A percentile compares a stretch with the other conserved stretches of the same genome.
phyloP scores from a whole-genome alignment of 2,888 invertebrate genomes.

The Apodemia mormo region DNA sequence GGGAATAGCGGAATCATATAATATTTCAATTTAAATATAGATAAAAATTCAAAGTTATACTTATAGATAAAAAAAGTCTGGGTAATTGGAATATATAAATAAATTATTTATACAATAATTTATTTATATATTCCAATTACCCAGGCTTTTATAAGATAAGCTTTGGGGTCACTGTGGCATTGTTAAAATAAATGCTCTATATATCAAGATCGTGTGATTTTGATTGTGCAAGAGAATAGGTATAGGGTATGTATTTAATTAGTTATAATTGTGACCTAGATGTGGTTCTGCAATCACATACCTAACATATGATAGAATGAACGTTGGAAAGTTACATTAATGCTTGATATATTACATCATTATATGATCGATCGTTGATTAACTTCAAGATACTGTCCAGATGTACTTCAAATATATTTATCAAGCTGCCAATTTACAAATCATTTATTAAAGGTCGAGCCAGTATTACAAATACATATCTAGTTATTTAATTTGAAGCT shows the following conservation, averaged over 20 bases:
- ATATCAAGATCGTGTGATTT: background rate
- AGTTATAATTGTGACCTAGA: slow-evolving; percentile 30
- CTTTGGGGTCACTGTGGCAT: background rate
- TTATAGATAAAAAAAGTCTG: no score
- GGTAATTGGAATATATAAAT: no score
- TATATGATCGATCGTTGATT: slow-evolving; percentile 12
- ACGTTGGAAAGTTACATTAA: slow-evolving; percentile 3
- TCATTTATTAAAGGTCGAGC: slow-evolving; percentile 3
- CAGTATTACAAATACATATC: slow-evolving; percentile 6
- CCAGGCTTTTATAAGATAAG: background rate
- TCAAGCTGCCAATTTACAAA: background rate
- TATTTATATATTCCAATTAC: no score
- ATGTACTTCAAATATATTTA: slow-evolving; percentile 11
- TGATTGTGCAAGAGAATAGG: slow-evolving; percentile 14
- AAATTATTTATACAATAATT: background rate
- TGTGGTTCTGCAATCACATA: slow-evolving; percentile 29
- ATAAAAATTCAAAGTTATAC: no score
- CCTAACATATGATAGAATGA: slow-evolving; percentile 24
- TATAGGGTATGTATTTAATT: slow-evolving; percentile 31
- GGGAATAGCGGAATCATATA: no score
- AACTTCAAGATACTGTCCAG: slow-evolving; percentile 10
- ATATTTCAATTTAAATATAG: no score
- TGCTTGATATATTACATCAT: slow-evolving; percentile 8
- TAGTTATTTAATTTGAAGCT: background rate
- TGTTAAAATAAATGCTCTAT: slow-evolving; percentile 1